Evolutionary conservation across 2,113 vertebrate genomes (phyloP), one percentile per base, ranked within the genome.

Genomic region (Pithys albifrons): DNA sequence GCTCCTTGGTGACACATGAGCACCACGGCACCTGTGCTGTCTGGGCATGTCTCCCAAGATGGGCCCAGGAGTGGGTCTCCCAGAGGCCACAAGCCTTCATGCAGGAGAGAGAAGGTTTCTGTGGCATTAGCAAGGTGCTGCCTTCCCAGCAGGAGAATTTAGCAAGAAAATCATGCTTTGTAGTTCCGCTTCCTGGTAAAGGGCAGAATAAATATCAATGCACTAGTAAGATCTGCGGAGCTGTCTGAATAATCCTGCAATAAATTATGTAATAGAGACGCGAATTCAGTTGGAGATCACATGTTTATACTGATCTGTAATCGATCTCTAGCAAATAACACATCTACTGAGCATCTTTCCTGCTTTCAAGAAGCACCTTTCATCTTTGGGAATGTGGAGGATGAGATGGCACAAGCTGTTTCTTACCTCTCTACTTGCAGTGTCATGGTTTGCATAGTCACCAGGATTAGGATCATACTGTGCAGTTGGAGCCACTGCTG

Each of bases 321-420:
- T 35, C 61, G 61, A 83, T 92, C 71, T 69, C 75, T 57, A 83
- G 76, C 37, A 93, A 95, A 70, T 70, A 89, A 76, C 35, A 51
- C 41, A 49, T 18, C 23, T n/a, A 39, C 9, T 61, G 37, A 51
- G 17, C 46, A 23, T 58, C 16, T 37, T 76, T 43, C 11, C 35
- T 80, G 10, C 51, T 74, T 88, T 75, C 69, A 33, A 4, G 84
- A 17, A 6, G 37, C 46, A 71, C 12, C 12, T 62, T 79, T 69
- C 39, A 65, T 54, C 79, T 45, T n/a, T 33, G 37, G 29, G 37
- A 58, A 43, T 0, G 1, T 6, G 9, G 15, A 65, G 20, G 74
- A 51, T 55, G 31, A 85, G 73, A 7, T 2, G 3, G 19, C 28
- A 66, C 1, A 3, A 91, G n/a, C 46, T 12, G 13, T 35, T 77